These are phyloP conservation scores for Drosophila paranaensis DNA, from an alignment of 2,888 invertebrate genomes.

Conservation along the genomic window DNA sequence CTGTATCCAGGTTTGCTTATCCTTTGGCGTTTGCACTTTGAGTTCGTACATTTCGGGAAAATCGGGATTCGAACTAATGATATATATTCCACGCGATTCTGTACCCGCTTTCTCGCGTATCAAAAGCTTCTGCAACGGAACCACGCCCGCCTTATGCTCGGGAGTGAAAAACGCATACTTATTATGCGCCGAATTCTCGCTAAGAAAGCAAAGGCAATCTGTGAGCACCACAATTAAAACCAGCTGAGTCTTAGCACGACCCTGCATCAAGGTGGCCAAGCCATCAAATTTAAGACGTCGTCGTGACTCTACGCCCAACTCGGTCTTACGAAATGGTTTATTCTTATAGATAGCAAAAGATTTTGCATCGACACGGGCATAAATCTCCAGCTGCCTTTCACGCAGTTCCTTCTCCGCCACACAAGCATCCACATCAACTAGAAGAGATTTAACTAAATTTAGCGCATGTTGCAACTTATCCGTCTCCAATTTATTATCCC, in stretches of 20 bases:
- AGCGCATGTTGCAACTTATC: conserved; percentile 92
- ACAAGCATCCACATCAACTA: conserved; percentile 95
- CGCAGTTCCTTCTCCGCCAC: conserved; percentile 96
- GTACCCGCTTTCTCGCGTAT: conserved; percentile 97
- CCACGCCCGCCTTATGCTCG: conserved; percentile 97
- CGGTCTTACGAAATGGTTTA: conserved; percentile 97
- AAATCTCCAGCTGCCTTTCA: conserved; percentile 95
- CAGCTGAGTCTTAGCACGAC: conserved; percentile 94
- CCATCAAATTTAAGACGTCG: conserved; percentile 95
- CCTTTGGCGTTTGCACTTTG: conserved; percentile 94
- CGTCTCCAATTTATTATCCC: conserved; percentile 91
- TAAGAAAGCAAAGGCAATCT: conserved; percentile 95
- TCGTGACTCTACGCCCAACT: conserved; percentile 92
- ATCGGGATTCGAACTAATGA: conserved; percentile 95
- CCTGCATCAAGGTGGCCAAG: conserved; percentile 94
- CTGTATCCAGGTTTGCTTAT: conserved; percentile 95
- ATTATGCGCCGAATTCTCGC: conserved; percentile 94
- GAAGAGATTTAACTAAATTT: conserved; percentile 93
- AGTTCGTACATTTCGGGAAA: conserved; percentile 99
- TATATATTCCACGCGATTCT: conserved; percentile 94
- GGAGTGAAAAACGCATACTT: conserved; percentile 97
- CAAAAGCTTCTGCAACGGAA: conserved; percentile 95
- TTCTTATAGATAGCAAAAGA: conserved; percentile 93
- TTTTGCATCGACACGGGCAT: conserved; percentile 96
- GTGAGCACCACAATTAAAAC: conserved; percentile 95